Base-by-base conservation (phyloP, 2,888 invertebrate species). In the Drosophila formosana region DNA sequence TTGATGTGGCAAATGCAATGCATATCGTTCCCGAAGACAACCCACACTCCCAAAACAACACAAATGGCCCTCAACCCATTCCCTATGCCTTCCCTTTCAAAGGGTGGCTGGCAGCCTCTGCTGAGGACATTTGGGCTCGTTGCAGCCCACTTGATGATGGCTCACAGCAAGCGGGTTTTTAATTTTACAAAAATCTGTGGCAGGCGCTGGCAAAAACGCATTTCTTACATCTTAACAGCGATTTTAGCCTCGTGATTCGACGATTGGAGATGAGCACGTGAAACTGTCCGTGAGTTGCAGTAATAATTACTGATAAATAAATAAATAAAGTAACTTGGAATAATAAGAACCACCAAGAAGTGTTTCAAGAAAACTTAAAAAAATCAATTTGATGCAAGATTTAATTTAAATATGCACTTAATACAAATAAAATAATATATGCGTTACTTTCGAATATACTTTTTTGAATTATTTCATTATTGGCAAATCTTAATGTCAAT, bases 111-210 rank as follows among this genome's bases (percentile, higher is more conserved):
- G 61, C 56, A 71, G 71, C 56, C 72, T 37, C 34, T 80, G 67
- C 56, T 73, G 72, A 79, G 77, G 70, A 82, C 71, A 80, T 77
- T 58, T 50, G 41, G 50, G 56, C 52, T 66, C 43, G 61, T 67
- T 86, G 85, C 87, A 86, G 69, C 67, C 78, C 72, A 80, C 80
- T 80, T 75, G 72, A 78, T 75, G 75, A 68, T 45, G 61, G 47
- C 75, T 62, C 58, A 62, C 73, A 66, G 63, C 52, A 39, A 65
- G 68, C 41, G 41, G 25, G 30, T 72, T 78, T 80, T 80, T 70
- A 72, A 79, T 81, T 81, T 75, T 49, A 23, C 72, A 62, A 65
- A 77, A 67, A 69, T 69, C 43, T 62, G 51, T 34, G 60, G 64
- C 49, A 58, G 69, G 50, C 52, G 70, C 62, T 41, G 52, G 56